Percentiles rank a stretch among this genome's conserved stretches.
These are phyloP conservation scores for Balaeniceps rex DNA, from an alignment of 2,113 vertebrate genomes.

Conservation along the genomic window DNA sequence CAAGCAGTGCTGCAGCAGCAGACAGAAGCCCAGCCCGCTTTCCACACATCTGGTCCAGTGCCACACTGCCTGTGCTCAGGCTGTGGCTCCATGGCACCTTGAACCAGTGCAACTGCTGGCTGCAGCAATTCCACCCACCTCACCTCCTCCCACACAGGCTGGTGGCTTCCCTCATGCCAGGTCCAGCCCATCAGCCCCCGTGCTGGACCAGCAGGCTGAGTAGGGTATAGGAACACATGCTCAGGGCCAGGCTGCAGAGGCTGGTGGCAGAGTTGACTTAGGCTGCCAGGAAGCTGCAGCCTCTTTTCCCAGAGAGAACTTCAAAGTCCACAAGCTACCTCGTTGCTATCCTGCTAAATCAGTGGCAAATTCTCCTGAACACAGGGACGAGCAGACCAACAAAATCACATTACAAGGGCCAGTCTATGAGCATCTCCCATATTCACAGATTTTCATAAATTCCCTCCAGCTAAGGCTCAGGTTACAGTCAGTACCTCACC, in stretches of 20 bases:
- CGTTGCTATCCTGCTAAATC: background rate
- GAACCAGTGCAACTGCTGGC: background rate
- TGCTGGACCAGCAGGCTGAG: background rate
- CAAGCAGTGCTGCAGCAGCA: background rate
- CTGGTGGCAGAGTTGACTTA: fast-evolving
- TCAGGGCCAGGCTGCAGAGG: background rate
- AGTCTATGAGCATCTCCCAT: background rate
- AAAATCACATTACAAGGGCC: background rate
- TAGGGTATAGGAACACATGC: background rate
- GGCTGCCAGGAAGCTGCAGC: background rate
- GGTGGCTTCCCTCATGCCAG: background rate
- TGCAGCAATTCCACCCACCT: background rate
- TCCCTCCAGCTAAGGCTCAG: background rate
- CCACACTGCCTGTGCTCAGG: background rate
- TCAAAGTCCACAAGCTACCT: background rate
- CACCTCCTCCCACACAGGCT: background rate
- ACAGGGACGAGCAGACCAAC: background rate
- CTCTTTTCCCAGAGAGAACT: background rate
- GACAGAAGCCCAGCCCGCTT: background rate
- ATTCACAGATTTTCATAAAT: background rate
- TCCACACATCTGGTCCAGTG: background rate
- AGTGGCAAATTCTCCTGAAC: background rate
- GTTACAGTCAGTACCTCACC: background rate
- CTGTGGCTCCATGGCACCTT: background rate
- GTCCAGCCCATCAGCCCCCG: no score